These are phyloP conservation scores for Gryllus bimaculatus DNA, from an alignment of 1,140 invertebrate species.

Conservation along the genomic window DNA sequence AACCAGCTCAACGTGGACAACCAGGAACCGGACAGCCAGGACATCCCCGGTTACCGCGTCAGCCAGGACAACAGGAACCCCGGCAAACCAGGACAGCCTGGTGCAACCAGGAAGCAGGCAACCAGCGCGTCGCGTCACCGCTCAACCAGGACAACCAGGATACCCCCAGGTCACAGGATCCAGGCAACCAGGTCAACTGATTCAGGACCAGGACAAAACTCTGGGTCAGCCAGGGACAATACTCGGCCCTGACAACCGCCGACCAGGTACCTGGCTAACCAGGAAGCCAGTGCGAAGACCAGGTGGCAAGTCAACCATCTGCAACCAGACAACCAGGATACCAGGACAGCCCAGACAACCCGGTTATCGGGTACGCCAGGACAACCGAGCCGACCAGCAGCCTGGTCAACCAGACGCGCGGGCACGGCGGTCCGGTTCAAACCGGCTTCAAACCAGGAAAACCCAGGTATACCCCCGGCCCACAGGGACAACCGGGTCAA, in stretches of 20 bases:
- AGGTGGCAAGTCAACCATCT: constrained; percentile 31
- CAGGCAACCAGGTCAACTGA: constrained; percentile 22
- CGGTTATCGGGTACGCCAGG: not conserved
- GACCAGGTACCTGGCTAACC: too few species aligned
- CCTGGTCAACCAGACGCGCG: not conserved
- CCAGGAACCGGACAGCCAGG: constrained; percentile 23
- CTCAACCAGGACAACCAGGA: constrained; percentile 25
- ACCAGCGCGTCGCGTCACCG: constrained; percentile 29
- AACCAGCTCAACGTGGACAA: constrained; percentile 21
- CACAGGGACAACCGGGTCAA: constrained; percentile 24
- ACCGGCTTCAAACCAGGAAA: constrained; percentile 16
- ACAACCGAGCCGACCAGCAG: constrained; percentile 31
- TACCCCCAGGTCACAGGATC: too few species aligned
- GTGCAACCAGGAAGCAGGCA: constrained; percentile 21
- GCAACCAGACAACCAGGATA: constrained; percentile 9
- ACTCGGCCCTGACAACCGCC: too few species aligned
- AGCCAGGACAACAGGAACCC: constrained; percentile 24
- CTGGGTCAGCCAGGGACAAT: too few species aligned
- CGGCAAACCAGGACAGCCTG: constrained; percentile 12
- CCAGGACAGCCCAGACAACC: constrained; percentile 18
- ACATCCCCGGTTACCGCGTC: constrained; percentile 21
- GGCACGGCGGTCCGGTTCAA: constrained; percentile 17
- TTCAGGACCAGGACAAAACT: too few species aligned
- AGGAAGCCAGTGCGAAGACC: too few species aligned
- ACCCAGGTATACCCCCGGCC: constrained; percentile 19